phyloP scores from a whole-genome alignment of 2,113 vertebrate species.

The Chunga burmeisteri region DNA sequence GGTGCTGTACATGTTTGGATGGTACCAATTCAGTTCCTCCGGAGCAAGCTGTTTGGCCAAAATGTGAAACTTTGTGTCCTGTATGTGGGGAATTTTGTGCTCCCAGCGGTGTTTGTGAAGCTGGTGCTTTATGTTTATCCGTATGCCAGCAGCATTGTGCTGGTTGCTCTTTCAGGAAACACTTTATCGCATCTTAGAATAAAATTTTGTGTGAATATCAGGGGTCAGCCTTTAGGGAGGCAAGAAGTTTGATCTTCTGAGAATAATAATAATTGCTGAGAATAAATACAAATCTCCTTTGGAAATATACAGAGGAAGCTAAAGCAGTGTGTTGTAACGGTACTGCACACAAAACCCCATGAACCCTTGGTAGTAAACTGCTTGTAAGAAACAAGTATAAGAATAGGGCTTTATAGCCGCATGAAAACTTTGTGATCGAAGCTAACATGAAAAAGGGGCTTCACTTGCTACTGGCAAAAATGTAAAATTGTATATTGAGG shows the following conservation, averaged over 20 bases:
- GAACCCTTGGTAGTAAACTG: not conserved
- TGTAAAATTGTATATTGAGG: not conserved
- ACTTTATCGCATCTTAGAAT: not conserved
- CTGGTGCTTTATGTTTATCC: not conserved
- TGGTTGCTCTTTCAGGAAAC: not conserved
- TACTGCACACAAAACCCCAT: not conserved
- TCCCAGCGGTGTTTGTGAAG: not conserved
- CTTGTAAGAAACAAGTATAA: not conserved
- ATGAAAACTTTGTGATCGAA: not conserved
- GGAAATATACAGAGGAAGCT: not conserved
- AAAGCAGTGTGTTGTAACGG: not conserved
- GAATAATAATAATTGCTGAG: not conserved
- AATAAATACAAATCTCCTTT: not conserved
- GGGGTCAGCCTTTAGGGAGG: not conserved
- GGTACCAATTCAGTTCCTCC: not conserved
- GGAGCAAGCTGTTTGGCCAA: not conserved
- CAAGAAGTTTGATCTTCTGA: not conserved
- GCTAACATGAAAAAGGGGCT: not conserved
- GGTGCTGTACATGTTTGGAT: accelerated
- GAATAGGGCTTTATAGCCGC: not conserved
- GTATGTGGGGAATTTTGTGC: accelerated
- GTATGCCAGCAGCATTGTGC: not conserved
- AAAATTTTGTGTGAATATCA: not conserved
- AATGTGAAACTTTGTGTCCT: not conserved
- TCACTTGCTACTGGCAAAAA: not conserved